Evolutionary conservation across 2,888 invertebrate genomes (phyloP).

Genomic region (Dexiosoma caninum): DNA sequence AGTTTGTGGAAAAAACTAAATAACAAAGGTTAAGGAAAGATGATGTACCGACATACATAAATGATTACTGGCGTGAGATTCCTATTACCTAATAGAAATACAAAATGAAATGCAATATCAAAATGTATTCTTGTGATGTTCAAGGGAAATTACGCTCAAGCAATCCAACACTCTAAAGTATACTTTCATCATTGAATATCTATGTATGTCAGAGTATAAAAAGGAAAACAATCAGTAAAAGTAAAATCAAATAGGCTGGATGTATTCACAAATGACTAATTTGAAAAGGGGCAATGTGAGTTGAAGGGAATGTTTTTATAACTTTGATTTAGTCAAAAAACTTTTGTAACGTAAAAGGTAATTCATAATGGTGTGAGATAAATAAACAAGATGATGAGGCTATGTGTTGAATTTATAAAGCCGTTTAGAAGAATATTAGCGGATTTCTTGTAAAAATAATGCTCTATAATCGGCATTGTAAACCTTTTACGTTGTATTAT

Average conservation of each 20-base stretch:
- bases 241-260: constrained; percentile 20
- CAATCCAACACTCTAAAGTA: neutral
- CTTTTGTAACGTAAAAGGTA: neutral
- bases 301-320: neutral
- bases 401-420: too few species aligned
- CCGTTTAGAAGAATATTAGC: too few species aligned
- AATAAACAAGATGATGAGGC: too few species aligned
- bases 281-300: neutral
- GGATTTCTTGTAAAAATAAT: too few species aligned
- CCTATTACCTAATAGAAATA: too few species aligned
- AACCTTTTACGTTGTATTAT: too few species aligned
- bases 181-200: neutral
- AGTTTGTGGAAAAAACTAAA: neutral
- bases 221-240: constrained; percentile 7
- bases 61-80: neutral
- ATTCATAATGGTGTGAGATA: neutral
- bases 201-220: neutral
- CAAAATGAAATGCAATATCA: too few species aligned
- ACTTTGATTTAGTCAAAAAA: constrained; percentile 9
- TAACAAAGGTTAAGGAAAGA: neutral
- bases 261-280: constrained; percentile 13
- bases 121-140: too few species aligned
- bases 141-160: too few species aligned
- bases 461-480: too few species aligned
- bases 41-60: neutral